Evolutionary conservation across 1,140 invertebrate genomes (phyloP), one percentile per base, ranked within the genome.

Genomic region (Paralvinella palmiformis): DNA sequence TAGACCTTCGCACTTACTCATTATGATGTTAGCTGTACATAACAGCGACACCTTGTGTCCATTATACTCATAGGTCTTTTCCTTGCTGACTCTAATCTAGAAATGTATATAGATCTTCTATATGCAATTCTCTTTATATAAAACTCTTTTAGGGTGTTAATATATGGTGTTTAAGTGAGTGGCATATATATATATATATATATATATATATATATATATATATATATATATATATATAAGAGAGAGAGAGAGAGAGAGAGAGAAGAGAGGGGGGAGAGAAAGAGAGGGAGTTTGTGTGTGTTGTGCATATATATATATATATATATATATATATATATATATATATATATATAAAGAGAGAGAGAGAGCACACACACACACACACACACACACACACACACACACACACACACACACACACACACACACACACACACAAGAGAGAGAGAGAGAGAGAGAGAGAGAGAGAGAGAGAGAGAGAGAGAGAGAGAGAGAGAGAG

Each of bases 201-300:
- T 13, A 35, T 31, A 35, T 35, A 37, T 10, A 37, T 36, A 59
- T 35, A 27, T 6, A 17, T 33, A 27, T 24, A 3, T 59, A 17
- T 24, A 27, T 59, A 13, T 27, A 22, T 20, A n/a, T 41, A 3
- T 59, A 35, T n/a, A n/a, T 36, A 22, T 32, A 20, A 4, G n/a
- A 59, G 31, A 52, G 31, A 48, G 64, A 3, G 50, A 59, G 0
- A 37, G 59, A 0, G 69, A 69, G 37, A 44, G 62, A n/a, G 52
- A 69, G 20, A 66, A 72, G n/a, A n/a, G n/a, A n/a, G n/a, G 31
- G 3, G 31, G 48, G 64, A 3, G 50, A 59, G 0, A 37, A 60
- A 0, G 69, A 69, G 37, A 44, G 62, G 17, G 52, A 69, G 20
- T 65, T 71, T 52, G 50, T 72, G 50, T 10, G 48, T 17, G 48